Base-by-base conservation (phyloP, 1,140 invertebrate species). In the Lanistes nyassanus region DNA sequence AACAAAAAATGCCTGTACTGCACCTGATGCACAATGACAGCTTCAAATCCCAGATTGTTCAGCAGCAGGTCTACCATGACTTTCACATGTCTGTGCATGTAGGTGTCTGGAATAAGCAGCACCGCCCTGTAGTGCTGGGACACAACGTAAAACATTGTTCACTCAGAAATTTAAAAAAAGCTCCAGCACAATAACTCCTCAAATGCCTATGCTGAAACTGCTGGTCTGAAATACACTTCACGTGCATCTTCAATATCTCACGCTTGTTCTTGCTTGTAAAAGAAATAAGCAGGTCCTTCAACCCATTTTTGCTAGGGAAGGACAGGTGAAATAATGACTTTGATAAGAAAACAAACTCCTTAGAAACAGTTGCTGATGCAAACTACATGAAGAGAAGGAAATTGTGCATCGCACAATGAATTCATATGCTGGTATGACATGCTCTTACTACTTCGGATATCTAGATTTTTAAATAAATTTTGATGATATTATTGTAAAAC, bases 31-130 rank as follows among this genome's bases (percentile, higher is more conserved):
- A 98, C 90, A 88, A 98, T 96, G 87, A 94, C 97, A n/a, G 94
- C 93, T 42, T 93, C 93, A 90, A 99, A 98, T 36, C 95, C 95
- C 75, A 99, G 92, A 71, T 93, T 93, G 80, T 92, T 92, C 5
- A 98, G 86, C 74, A 98, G 88, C 31, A 99, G 85, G 16, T 93
- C 94, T 81, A 94, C 94, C 47, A 97, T 87, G 90, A 96, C 94
- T 85, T 95, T 95, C 34, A 98, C 90, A 90, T 97, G 94, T 23
- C 92, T 93, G 74, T 96, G 92, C 80, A 95, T 94, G 88, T 97
- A 98, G 82, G 97, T 94, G 90, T 97, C 96, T 47, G 96, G 95
- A 81, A 98, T 93, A 64, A 98, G 91, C 3, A 98, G 90, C 1
- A 98, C 94, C 64, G 94, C 96, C 87, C 94, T 92, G 87, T 96